These are phyloP conservation scores for Atta cephalotes DNA, from an alignment of 1,140 invertebrate genomes.

Conservation along the genomic window DNA sequence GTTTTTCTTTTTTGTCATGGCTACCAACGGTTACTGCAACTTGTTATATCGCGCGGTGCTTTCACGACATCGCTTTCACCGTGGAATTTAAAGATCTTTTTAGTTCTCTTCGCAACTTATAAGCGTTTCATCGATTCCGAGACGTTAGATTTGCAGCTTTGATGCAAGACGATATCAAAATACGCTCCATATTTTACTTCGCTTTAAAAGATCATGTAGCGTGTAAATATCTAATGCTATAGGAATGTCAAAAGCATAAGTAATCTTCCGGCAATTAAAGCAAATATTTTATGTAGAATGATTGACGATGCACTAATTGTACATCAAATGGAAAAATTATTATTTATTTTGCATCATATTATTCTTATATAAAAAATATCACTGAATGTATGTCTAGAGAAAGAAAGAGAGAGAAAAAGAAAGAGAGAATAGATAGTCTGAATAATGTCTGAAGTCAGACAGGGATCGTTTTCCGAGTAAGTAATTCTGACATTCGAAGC, in stretches of 20 bases:
- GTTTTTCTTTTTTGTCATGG: slow-evolving; percentile 25
- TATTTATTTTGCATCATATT: not conserved
- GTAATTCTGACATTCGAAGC: slow-evolving; percentile 37
- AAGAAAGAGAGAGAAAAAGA: slow-evolving; percentile 9
- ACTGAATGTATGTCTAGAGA: not conserved
- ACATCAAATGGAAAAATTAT: not conserved
- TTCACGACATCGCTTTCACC: slow-evolving; percentile 26
- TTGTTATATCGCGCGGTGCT: slow-evolving; percentile 35
- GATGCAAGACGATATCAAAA: slow-evolving; percentile 40
- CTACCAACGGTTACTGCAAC: slow-evolving; percentile 45
- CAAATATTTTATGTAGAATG: not conserved
- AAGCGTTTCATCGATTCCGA: slow-evolving; percentile 49
- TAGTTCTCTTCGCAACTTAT: slow-evolving; percentile 37
- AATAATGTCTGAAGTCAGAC: slow-evolving; percentile 17
- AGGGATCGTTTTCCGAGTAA: slow-evolving; percentile 32
- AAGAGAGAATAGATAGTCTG: slow-evolving; percentile 14
- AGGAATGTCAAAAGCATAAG: not conserved
- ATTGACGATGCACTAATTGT: not conserved
- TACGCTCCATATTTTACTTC: not conserved
- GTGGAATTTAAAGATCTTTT: slow-evolving; percentile 50
- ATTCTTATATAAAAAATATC: not conserved
- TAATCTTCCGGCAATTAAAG: slow-evolving; percentile 36
- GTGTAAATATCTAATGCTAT: slow-evolving; percentile 36
- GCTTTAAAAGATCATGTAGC: slow-evolving; percentile 15
- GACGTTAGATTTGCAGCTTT: slow-evolving; percentile 54